Base-by-base conservation (phyloP, 2,113 vertebrate genomes). In the Pitta sordida region DNA sequence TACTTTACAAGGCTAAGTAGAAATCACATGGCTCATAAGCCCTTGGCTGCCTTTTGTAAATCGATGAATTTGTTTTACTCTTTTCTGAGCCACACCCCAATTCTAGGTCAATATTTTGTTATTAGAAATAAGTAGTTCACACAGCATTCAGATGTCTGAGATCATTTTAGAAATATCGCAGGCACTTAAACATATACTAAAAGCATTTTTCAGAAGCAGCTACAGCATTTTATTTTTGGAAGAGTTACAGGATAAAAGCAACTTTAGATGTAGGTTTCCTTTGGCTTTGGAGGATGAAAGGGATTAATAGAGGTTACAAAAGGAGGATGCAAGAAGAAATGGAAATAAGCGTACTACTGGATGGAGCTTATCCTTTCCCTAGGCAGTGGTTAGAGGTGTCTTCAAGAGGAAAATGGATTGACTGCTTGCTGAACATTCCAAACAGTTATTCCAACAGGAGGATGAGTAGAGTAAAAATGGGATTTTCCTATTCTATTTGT, bases 361-460 rank as follows among this genome's bases (percentile, higher is more conserved):
- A 58, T 67, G 51, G 37, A 76, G 70, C 21, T 96, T 95, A 94
- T 94, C 93, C 87, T 92, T 91, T 94, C 94, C 91, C 70, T 77
- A 92, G 91, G 86, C 94, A 89, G 74, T 55, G 63, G 89, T 62
- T 77, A 79, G 82, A 80, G 43, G 48, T 67, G 48, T 34, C 87
- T 69, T 41, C 8, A 7, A 58, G 70, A 93, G 23, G 60, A 83
- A 83, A 82, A 79, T 6, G 67, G 82, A 83, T 74, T 91, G 86
- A 87, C 49, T 73, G 1, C 83, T 95, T 29, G 49, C 75, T 82
- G 79, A 55, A 37, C 77, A 67, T 29, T 88, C 86, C 82, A 55
- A 62, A 37, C 44, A 73, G 82, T 70, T 84, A 56, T 56, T 84
- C 91, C 86, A 84, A 55, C 71, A 77, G 78, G 85, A 91, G 70